Conservation (phyloP, 2,888 invertebrate genomes). For the Erannis defoliaria region DNA sequence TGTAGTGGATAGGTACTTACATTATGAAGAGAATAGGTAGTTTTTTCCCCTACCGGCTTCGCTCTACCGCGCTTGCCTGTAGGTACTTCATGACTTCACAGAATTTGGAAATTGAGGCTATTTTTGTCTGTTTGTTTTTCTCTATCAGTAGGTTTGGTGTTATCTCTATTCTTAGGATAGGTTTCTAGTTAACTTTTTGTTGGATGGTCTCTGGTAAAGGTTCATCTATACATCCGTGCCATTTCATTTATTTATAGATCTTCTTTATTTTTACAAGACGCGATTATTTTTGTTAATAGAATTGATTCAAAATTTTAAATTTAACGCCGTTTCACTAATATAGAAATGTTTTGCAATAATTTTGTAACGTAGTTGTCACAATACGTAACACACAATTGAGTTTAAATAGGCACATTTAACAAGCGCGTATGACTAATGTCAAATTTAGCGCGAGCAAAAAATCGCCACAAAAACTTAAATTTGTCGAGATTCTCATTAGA, state of each 20-base stretch:
- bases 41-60: slow-evolving; percentile 65
- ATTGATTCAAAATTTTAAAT: no score
- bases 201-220: not conserved
- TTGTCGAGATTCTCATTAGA: slow-evolving; percentile 28
- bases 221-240: not conserved
- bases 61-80: slow-evolving; percentile 65
- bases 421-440: slow-evolving; percentile 6
- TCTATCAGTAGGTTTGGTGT: slow-evolving; percentile 24
- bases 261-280: not conserved
- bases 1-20: slow-evolving; percentile 34
- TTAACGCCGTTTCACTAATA: not conserved
- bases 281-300: no score
- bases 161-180: slow-evolving; percentile 17
- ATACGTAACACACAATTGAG: not conserved
- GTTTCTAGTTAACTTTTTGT: slow-evolving; percentile 20
- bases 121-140: slow-evolving; percentile 45
- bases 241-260: no score
- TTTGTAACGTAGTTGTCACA: not conserved
- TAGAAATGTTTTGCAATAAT: not conserved
- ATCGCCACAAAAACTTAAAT: slow-evolving; percentile 5
- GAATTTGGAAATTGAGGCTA: slow-evolving; percentile 61
- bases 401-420: not conserved
- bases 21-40: slow-evolving; percentile 54
- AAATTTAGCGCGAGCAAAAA: slow-evolving; percentile 8
- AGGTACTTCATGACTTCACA: slow-evolving; percentile 64